phyloP scores from a whole-genome alignment of 1,140 invertebrate species.

The Brachystomella parvula region DNA sequence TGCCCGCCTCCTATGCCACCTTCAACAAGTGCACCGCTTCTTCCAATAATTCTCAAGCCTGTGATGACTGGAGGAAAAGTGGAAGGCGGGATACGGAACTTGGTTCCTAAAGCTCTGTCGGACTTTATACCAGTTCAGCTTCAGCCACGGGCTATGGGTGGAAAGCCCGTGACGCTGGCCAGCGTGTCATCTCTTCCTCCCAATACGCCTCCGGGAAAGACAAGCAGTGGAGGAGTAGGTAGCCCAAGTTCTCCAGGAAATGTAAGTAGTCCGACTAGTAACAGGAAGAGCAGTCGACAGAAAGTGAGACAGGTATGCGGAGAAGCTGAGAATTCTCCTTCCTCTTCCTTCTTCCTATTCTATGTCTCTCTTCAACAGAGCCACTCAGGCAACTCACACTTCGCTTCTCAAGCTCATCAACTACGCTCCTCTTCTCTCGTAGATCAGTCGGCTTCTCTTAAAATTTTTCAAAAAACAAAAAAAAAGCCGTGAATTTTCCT shows the following conservation, averaged over 20 bases:
- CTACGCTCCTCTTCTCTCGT: not conserved
- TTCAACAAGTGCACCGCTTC: not conserved
- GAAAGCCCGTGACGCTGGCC: not conserved
- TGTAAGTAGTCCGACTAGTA: slow-evolving; percentile 5
- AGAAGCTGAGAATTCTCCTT: not conserved
- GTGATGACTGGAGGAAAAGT: no score
- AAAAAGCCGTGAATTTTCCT: no score
- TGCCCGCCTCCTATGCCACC: no score
- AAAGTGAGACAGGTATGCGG: slow-evolving; percentile 30
- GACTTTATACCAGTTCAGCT: slow-evolving; percentile 5
- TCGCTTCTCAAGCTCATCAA: no score
- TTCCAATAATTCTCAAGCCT: not conserved
- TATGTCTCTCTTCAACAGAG: slow-evolving; percentile 4
- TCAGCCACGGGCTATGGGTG: not conserved
- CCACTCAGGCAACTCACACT: not conserved
- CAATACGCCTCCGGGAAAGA: no score
- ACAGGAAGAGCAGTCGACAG: slow-evolving; percentile 19
- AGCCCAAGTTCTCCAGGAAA: slow-evolving; percentile 1
- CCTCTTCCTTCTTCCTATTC: not conserved
- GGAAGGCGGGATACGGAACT: not conserved
- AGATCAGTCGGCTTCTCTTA: not conserved
- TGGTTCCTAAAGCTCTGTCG: not conserved
- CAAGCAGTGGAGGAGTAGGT: not conserved
- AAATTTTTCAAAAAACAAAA: no score
- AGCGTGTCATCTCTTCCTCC: not conserved